Evolutionary conservation across 1,140 invertebrate genomes (phyloP), one percentile per base, ranked within the genome.

Genomic region (Sycophila sp.): DNA sequence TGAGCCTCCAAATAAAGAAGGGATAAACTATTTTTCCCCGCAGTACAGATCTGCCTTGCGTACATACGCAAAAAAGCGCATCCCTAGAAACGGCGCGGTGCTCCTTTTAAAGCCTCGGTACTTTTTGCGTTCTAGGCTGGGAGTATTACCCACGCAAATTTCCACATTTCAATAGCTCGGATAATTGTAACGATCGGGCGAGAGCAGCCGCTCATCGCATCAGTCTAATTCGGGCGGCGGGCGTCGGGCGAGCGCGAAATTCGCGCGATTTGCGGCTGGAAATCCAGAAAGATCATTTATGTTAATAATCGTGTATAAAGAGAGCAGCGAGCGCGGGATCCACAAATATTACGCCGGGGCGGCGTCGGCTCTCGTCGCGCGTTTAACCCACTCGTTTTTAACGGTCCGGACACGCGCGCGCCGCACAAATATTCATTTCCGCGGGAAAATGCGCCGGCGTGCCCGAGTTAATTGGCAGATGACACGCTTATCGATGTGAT

Each of bases 391-490:
- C 59, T 45, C 40, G 40, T 40, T 62, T 59, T 59, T 42, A 59
- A 59, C 38, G 10, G n/a, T 15, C 10, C 2, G 36, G 32, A 5
- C 62, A 6, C 42, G 11, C 5, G 7, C 3, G 22, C 51, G 32
- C 56, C n/a, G 36, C 74, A 73, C 73, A 72, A 79, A 78, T 77
- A 79, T 77, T 75, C 75, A 78, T 78, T 76, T 76, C 72, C 74
- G 73, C 62, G 64, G 70, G 67, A 76, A 77, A 78, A 73, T 71
- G 76, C 76, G 76, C 63, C 71, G 69, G 28, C 28, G 42, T n/a
- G 30, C 40, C n/a, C 26, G 24, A n/a, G 73, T 75, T 80, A 81
- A 81, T 80, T 80, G 80, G 72, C 79, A 75, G 75, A 78, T 80
- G 80, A 81, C 77, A 76, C 77, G 75, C 78, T 79, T 76, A 77